A percentile compares a stretch with the other conserved stretches of the same genome.
phyloP scores from a whole-genome alignment of 1,140 invertebrate genomes.

The Rhyzopertha dominica region DNA sequence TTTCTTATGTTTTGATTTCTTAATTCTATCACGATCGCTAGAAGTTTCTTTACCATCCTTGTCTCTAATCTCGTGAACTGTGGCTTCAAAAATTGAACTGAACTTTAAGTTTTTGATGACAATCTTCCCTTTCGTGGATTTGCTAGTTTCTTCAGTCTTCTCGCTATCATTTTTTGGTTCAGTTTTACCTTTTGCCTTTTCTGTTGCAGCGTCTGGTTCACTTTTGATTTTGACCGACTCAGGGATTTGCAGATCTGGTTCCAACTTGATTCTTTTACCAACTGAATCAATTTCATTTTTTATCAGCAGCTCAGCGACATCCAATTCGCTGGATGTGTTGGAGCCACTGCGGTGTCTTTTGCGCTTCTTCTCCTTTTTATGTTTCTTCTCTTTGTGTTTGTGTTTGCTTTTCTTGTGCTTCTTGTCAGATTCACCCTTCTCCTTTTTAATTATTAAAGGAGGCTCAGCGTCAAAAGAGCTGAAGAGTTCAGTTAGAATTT shows the following conservation, averaged over 20 bases:
- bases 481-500: constrained; percentile 75
- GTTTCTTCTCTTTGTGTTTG: constrained; percentile 47
- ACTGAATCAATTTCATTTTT: constrained; percentile 35
- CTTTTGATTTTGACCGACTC: background rate
- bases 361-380: constrained; percentile 48
- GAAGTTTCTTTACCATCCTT: constrained; percentile 10
- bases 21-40: constrained; percentile 10
- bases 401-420: constrained; percentile 55
- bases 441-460: constrained; percentile 54
- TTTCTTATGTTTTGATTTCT: constrained; percentile 41
- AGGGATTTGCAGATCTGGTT: too few relatives aligned
- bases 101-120: constrained; percentile 16
- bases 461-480: constrained; percentile 63
- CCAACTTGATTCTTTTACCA: constrained; percentile 35
- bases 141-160: constrained; percentile 1
- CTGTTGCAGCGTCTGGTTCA: background rate
- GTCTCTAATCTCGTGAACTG: constrained; percentile 15
- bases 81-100: constrained; percentile 13
- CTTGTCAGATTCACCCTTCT: constrained; percentile 49
- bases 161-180: constrained; percentile 6
- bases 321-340: constrained; percentile 32
- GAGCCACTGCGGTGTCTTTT: constrained; percentile 23
- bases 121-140: too few relatives aligned
- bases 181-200: constrained; percentile 13
- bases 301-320: constrained; percentile 39